A percentile compares a stretch with the other conserved stretches of the same genome.
Conservation (phyloP, 1,140 invertebrate genomes). For the Xylocopa sonorina region DNA sequence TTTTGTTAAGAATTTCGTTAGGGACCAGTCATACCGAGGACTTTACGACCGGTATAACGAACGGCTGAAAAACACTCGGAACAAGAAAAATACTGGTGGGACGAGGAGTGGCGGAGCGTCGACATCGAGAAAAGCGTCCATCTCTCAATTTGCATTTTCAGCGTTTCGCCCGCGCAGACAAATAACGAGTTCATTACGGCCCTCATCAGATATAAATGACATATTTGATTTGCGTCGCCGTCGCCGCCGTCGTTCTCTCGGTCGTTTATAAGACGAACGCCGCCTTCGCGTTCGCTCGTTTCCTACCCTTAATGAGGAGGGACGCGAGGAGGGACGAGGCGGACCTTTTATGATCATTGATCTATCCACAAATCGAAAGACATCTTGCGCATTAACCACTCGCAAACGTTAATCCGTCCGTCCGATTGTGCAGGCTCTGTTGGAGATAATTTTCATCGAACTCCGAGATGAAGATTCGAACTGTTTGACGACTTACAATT, state of each 20-base stretch:
- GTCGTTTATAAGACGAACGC: constrained; percentile 33
- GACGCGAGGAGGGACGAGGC: neutral
- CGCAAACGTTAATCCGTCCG: constrained; percentile 52
- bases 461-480: neutral
- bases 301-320: constrained; percentile 52
- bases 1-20: constrained; percentile 1
- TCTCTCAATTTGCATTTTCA: constrained; percentile 74
- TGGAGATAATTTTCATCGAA: constrained; percentile 10
- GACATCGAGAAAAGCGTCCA: constrained; percentile 49
- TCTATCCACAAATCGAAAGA: constrained; percentile 52
- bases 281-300: constrained; percentile 1
- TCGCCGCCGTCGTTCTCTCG: constrained; percentile 9
- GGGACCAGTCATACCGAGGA: neutral
- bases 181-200: constrained; percentile 75
- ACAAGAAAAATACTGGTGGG: constrained; percentile 18
- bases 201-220: constrained; percentile 76
- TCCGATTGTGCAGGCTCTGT: neutral
- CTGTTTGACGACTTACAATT: constrained; percentile 16
- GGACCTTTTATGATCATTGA: constrained; percentile 53
- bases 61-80: neutral
- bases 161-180: constrained; percentile 69
- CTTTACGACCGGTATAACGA: constrained; percentile 3
- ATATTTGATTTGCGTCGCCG: constrained; percentile 72
- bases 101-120: constrained; percentile 21
- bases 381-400: constrained; percentile 51